phyloP scores from a whole-genome alignment of 2,113 vertebrate genomes.

The Nannobrachium achirus region DNA sequence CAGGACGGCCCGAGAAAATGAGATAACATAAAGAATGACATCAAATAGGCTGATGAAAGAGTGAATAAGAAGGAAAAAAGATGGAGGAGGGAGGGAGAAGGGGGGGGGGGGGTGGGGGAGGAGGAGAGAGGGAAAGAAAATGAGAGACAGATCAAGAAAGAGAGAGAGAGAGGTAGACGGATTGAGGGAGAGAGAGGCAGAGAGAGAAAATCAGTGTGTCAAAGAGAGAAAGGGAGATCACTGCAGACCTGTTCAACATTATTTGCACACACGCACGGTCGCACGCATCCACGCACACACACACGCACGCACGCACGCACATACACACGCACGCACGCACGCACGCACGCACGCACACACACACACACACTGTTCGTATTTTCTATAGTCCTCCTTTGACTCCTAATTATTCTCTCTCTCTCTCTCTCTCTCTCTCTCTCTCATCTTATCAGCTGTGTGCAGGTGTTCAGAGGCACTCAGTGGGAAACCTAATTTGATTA shows the following conservation, averaged over 20 bases:
- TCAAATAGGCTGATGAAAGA: not conserved
- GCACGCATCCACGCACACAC: not conserved
- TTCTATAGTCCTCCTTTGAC: slow-evolving; percentile 52
- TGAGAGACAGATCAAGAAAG: slow-evolving; percentile 26
- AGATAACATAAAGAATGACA: too few species aligned
- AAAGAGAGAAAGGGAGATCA: not conserved
- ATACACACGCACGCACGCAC: slow-evolving; percentile 4
- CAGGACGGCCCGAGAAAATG: slow-evolving; percentile 68
- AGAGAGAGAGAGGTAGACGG: slow-evolving; percentile 9
- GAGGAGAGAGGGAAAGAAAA: too few species aligned
- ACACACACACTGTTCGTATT: slow-evolving; percentile 39
- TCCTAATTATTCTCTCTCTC: slow-evolving; percentile 38
- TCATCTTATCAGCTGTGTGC: slow-evolving; percentile 70
- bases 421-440: slow-evolving; percentile 38
- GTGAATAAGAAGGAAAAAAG: not conserved
- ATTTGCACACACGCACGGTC: slow-evolving; percentile 24
- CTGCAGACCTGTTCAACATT: slow-evolving; percentile 51
- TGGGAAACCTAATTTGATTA: slow-evolving; percentile 72
- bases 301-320: slow-evolving; percentile 5
- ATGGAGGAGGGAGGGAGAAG: not conserved
- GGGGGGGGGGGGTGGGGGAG: too few species aligned
- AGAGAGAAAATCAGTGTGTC: not conserved
- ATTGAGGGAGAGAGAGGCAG: too few species aligned
- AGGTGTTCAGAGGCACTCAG: slow-evolving; percentile 64
- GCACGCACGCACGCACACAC: slow-evolving; percentile 25